Base-by-base conservation (phyloP, 2,113 vertebrate species). In the Sphaerodactylus townsendi region DNA sequence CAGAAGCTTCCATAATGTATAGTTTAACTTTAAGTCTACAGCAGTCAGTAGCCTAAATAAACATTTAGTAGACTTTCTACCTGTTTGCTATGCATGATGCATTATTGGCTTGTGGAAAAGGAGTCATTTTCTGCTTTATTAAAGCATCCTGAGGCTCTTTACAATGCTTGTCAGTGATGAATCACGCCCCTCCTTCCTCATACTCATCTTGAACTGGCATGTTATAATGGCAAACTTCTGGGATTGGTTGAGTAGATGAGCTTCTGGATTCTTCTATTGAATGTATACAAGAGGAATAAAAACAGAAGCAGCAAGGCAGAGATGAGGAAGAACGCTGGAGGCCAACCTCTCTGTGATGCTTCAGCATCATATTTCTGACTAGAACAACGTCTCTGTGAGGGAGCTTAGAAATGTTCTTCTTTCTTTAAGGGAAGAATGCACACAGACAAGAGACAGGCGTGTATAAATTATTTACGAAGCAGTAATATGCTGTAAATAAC, bases 381-480 rank as follows among this genome's bases (percentile, higher is more conserved):
- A 90, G 91, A 94, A 84, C 92, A 93, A 84, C 92, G 90, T 94
- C 91, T 89, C 90, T 79, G 50, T 85, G 85, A 94, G 90, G 89
- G 90, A 93, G 91, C 93, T 92, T 89, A 95, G 95, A 96, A 96
- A 95, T 89, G 94, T 93, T 95, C 94, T 89, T 69, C 72, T 79
- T 95, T 89, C 95, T 93, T 94, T 95, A 91, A 95, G 95, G 93
- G 92, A 94, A 93, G 95, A 92, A 92, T 92, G 88, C 89, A 90
- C 89, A 88, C 83, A 93, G 94, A 95, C 90, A 92, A 77, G 94
- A 93, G 94, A 95, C 91, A 92, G 94, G 92, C 88, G 82, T 81
- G 89, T 93, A 95, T 97, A 96, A 96, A 96, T 96, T 96, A 97
- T 96, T 96, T 96, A 96, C 96, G 93, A 96, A 96, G 94, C 89